phyloP scores from a whole-genome alignment of 2,888 invertebrate genomes.

The Cremastinae sp. region DNA sequence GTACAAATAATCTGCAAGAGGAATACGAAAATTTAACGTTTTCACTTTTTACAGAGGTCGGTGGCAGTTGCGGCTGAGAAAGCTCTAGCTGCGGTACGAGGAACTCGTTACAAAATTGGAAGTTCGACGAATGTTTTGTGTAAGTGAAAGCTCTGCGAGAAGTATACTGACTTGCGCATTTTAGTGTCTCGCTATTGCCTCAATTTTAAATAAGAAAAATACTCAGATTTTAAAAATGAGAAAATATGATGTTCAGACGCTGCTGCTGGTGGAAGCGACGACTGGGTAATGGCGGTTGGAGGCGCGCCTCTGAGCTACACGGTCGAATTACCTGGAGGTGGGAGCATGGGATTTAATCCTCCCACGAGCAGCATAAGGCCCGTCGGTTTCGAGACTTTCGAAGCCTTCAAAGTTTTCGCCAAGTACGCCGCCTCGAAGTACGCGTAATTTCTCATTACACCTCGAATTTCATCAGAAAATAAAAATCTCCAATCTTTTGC shows the following conservation, averaged over 20 bases:
- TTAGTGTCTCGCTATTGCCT: background rate
- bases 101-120: conserved; percentile 77
- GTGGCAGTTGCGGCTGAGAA: conserved; percentile 66
- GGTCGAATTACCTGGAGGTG: conserved; percentile 85
- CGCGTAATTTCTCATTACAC: background rate
- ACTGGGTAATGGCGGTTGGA: conserved; percentile 83
- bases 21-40: too few species aligned
- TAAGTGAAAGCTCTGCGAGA: conserved; percentile 64
- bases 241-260: conserved; percentile 75
- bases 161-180: too few species aligned
- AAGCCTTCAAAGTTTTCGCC: conserved; percentile 82
- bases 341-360: conserved; percentile 83
- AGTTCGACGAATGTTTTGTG: conserved; percentile 81
- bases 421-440: conserved; percentile 72
- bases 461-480: background rate
- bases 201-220: background rate
- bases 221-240: background rate
- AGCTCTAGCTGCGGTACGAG: conserved; percentile 64
- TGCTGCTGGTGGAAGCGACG: conserved; percentile 85
- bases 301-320: conserved; percentile 84
- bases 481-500: background rate
- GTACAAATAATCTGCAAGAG: too few species aligned
- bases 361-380: conserved; percentile 82
- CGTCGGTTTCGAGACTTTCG: conserved; percentile 84
- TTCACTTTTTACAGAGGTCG: too few species aligned